These are phyloP conservation scores for Brachypodius melanocephalos DNA, from an alignment of 2,113 vertebrate genomes.

Conservation along the genomic window DNA sequence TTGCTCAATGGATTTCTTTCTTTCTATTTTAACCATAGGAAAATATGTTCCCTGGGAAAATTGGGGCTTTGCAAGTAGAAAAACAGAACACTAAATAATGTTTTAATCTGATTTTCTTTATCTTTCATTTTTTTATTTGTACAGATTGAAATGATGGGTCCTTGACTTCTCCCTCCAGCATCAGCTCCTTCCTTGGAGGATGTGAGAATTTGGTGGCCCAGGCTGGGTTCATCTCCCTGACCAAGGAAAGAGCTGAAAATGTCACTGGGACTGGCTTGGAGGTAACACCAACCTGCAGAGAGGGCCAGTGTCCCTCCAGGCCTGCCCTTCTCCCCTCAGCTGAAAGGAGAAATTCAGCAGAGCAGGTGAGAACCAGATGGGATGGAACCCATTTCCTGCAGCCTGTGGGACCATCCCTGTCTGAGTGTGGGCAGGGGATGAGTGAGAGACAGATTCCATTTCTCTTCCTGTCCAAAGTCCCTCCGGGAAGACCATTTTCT, in stretches of 20 bases:
- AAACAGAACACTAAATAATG: not conserved
- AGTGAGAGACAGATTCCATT: not conserved
- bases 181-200: not conserved
- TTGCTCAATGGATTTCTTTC: not conserved
- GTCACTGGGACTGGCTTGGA: not conserved
- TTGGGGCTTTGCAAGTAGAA: rapidly evolving
- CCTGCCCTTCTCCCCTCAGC: not conserved
- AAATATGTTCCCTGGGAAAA: not conserved
- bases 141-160: not conserved
- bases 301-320: not conserved
- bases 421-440: not conserved
- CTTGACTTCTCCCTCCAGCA: not conserved
- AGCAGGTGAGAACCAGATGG: not conserved
- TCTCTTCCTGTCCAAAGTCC: not conserved
- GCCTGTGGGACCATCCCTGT: not conserved
- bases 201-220: not conserved
- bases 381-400: not conserved
- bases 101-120: not conserved
- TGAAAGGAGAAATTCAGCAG: not conserved
- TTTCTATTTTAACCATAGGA: not conserved
- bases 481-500: not conserved
- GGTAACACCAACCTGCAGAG: not conserved
- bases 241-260: not conserved
- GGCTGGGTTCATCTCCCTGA: not conserved
- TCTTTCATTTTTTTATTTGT: not conserved